phyloP scores from a whole-genome alignment of 2,888 invertebrate genomes.

The Monopis laevigella region DNA sequence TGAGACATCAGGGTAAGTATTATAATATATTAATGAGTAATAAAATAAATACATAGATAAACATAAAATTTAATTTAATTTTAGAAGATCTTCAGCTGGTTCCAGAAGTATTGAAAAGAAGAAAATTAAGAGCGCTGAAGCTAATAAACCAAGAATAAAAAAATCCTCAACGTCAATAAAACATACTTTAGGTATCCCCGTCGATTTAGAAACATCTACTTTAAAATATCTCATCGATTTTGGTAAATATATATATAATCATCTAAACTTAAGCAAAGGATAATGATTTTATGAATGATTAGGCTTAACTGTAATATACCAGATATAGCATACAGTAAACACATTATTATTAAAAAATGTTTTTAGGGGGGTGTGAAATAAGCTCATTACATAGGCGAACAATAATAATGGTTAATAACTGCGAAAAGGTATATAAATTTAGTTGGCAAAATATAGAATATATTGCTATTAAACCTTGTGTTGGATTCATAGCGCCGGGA shows the following conservation, averaged over 20 bases:
- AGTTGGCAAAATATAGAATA: constrained; percentile 36
- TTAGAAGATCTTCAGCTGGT: constrained; percentile 30
- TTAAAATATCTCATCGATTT: constrained; percentile 52
- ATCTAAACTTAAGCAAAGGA: too few species aligned
- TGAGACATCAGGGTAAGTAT: constrained; percentile 8
- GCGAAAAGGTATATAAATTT: constrained; percentile 55
- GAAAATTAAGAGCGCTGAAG: constrained; percentile 33
- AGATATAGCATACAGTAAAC: too few species aligned
- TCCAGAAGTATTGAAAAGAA: constrained; percentile 24
- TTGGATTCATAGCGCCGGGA: constrained; percentile 55
- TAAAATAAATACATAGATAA: neutral
- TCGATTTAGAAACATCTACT: constrained; percentile 29
- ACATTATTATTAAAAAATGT: too few species aligned
- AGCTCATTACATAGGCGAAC: constrained; percentile 39
- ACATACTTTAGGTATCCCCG: constrained; percentile 25
- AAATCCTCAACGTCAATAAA: constrained; percentile 32
- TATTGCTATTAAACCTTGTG: constrained; percentile 41
- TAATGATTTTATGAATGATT: too few species aligned
- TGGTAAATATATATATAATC: too few species aligned
- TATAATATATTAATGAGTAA: neutral
- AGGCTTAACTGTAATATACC: too few species aligned
- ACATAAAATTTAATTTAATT: neutral
- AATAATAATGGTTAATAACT: constrained; percentile 52
- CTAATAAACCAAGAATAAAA: constrained; percentile 32
- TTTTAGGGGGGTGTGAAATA: constrained; percentile 49